Evolutionary conservation across 1,140 invertebrate genomes (phyloP).

Genomic region (Drosophila arizonae): DNA sequence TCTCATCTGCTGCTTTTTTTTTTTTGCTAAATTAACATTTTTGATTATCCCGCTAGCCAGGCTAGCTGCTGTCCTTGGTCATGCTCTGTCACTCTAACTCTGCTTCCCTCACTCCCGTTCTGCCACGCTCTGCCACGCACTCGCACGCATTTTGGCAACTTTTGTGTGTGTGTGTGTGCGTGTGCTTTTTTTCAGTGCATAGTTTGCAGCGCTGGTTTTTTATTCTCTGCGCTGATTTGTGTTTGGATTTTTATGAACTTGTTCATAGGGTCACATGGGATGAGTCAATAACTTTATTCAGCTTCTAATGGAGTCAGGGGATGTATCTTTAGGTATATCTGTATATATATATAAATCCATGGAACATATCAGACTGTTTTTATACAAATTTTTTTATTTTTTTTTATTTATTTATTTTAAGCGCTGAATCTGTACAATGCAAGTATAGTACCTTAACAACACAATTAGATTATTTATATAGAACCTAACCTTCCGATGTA

Average conservation of each 20-base stretch:
- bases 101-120: not conserved
- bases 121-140: not conserved
- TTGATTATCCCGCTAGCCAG: slow-evolving; percentile 37
- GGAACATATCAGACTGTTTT: no score
- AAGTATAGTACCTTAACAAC: no score
- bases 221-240: slow-evolving; percentile 33
- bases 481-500: no score
- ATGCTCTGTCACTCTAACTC: slow-evolving; percentile 27
- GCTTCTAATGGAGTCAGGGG: slow-evolving; percentile 19
- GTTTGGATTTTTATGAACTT: slow-evolving; percentile 20
- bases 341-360: no score
- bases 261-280: slow-evolving; percentile 14
- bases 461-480: no score
- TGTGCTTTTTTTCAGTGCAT: slow-evolving; percentile 23
- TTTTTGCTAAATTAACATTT: slow-evolving; percentile 45
- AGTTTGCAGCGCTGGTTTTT: slow-evolving; percentile 30
- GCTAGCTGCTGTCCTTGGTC: slow-evolving; percentile 26
- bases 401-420: no score
- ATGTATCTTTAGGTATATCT: no score
- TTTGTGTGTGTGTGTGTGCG: not conserved
- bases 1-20: slow-evolving; percentile 19
- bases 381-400: no score
- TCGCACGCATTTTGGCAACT: slow-evolving; percentile 8
- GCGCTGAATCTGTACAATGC: no score
- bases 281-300: slow-evolving; percentile 32